Evolutionary conservation across 2,797 vertebrate species (phyloP).

Genomic region (Sebastes trivittatus): DNA sequence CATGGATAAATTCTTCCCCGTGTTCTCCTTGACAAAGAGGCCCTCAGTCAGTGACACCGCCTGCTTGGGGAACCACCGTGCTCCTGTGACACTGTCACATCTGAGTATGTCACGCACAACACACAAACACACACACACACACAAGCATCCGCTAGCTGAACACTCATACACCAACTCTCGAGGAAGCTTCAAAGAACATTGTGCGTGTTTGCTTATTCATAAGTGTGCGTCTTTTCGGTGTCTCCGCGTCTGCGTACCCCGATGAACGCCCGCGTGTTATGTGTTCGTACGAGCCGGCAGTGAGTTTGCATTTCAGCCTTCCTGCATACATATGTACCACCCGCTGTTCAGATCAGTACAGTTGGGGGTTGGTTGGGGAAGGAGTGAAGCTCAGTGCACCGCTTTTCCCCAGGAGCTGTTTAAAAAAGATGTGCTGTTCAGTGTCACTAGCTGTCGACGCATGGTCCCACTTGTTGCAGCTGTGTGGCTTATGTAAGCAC

Average conservation of each 20-base stretch:
- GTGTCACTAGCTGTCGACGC: slow-evolving; percentile 46
- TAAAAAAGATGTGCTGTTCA: slow-evolving; percentile 47
- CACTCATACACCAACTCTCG: slow-evolving; percentile 28
- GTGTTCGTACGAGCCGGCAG: slow-evolving; percentile 33
- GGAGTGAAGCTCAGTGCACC: slow-evolving; percentile 16
- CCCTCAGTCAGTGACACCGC: slow-evolving; percentile 66
- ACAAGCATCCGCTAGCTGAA: neutral
- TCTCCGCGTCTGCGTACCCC: neutral
- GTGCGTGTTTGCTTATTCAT: neutral
- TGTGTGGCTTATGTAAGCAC: slow-evolving; percentile 52
- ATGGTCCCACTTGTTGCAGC: slow-evolving; percentile 65
- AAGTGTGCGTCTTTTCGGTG: slow-evolving; percentile 10
- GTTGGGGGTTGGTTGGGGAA: neutral
- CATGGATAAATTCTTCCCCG: slow-evolving; percentile 66
- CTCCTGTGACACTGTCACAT: slow-evolving; percentile 73
- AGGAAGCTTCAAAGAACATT: slow-evolving; percentile 37
- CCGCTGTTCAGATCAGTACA: slow-evolving; percentile 46
- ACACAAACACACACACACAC: neutral
- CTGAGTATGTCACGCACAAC: slow-evolving; percentile 54
- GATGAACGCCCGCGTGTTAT: neutral
- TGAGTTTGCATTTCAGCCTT: slow-evolving; percentile 47
- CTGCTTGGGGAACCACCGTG: slow-evolving; percentile 64
- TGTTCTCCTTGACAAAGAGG: slow-evolving; percentile 72
- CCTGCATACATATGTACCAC: slow-evolving; percentile 52
- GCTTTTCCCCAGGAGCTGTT: slow-evolving; percentile 41